Base-by-base conservation (phyloP, 2,888 invertebrate genomes). In the Pandemis corylana region DNA sequence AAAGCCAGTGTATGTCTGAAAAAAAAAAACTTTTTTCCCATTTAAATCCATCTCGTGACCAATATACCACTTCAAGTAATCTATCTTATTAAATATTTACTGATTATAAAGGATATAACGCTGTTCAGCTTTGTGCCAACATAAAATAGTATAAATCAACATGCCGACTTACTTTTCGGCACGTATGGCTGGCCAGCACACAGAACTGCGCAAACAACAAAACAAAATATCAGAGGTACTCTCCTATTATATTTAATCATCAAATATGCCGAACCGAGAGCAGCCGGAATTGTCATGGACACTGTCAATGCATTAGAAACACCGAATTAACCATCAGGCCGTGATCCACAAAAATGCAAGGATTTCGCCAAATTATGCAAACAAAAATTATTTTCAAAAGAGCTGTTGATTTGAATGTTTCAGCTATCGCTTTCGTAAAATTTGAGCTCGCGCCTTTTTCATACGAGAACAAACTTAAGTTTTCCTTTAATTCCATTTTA, bases 251-350 rank as follows among this genome's bases (percentile, higher is more conserved):
- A 91, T 65, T 89, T 86, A 76, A 95, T 95, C 76, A 96, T 86
- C 20, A 96, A 83, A 70, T 95, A 92, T 79, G 94, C 95, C 4
- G 95, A 93, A 6, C 95, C 81, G 51, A 95, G 84, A 67, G 93
- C 95, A 0, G 95, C 96, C 0, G 96, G 96, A 36, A 96, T 86
- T 77, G 93, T 96, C 9, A 95, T 92, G 0, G 95, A 74, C 0
- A 95, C 86, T 0, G 95, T 93, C n/a, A 96, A 81, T 7, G 96
- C 96, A 81, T 95, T 51, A 98, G 87, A 0, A 96, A 95, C 0
- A 97, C 97, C 0, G 97, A 96, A 83, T 97, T 97, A 51, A 98
- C 93, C 0, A 96, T 96, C 78, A 98, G 86, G 0, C 98, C 97
- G 80, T 97, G 97, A 83, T 96, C 97, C 0, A 97, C 96, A 77